A percentile compares a stretch with the other conserved stretches of the same genome.
phyloP scores from a whole-genome alignment of 2,797 vertebrate species.

The Todus mexicanus region DNA sequence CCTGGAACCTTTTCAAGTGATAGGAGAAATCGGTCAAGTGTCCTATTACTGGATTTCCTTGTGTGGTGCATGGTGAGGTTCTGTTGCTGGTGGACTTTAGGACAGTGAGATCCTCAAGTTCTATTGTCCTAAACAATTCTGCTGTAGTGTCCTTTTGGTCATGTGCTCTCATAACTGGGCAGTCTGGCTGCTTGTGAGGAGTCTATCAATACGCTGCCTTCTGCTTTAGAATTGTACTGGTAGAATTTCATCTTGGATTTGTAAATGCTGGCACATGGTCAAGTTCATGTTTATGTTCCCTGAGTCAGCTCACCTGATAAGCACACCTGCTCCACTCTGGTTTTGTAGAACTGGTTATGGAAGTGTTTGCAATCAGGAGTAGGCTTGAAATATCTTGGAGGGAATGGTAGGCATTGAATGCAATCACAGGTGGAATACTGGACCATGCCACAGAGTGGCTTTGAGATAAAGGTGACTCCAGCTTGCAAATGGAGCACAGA shows the following conservation, averaged over 20 bases:
- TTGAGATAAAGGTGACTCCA: background rate
- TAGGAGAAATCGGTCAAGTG: accelerated
- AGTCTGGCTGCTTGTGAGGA: background rate
- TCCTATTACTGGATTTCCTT: background rate
- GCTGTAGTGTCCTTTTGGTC: background rate
- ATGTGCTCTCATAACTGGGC: background rate
- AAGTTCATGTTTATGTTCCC: background rate
- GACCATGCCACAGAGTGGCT: background rate
- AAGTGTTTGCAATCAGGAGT: background rate
- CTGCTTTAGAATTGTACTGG: background rate
- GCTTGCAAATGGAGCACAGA: background rate
- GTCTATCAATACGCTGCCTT: background rate
- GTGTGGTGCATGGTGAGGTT: background rate
- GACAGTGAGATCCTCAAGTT: background rate
- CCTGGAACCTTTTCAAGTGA: background rate
- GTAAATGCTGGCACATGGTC: background rate
- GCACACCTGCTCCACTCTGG: background rate
- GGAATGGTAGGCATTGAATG: background rate
- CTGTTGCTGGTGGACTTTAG: background rate
- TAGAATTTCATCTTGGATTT: background rate
- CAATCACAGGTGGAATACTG: background rate
- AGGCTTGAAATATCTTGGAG: background rate
- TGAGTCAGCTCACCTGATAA: background rate
- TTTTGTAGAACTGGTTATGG: background rate
- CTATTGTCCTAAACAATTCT: background rate